Evolutionary conservation across 1,140 invertebrate genomes (phyloP), one percentile per base, ranked within the genome.

Genomic region (Leptestheria dahalacensis): DNA sequence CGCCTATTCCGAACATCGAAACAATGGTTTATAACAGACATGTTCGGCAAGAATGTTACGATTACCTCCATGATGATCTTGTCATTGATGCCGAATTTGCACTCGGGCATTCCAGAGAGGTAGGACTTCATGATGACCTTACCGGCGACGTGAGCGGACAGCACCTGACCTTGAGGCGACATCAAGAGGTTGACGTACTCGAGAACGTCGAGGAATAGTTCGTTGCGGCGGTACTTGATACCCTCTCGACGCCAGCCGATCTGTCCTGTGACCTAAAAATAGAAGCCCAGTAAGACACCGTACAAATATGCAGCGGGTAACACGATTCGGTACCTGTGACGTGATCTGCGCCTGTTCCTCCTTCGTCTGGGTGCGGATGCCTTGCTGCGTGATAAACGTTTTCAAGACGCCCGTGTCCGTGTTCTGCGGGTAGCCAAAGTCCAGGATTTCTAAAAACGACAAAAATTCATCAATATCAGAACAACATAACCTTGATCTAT

Each of bases 61-160:
- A 6, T 41, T 15, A 41, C 33, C 67, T 99, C 97, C 88, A 99
- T 96, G 0, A 97, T 89, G 59, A 99, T 90, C 74, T 99, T 99
- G 69, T 99, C 97, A 69, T 99, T 99, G 67, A 99, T 99, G 15
- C 97, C 97, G 76, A 99, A 99, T 77, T 99, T 99, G 75, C 97
- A 99, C 72, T 99, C 97, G 0, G 97, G 97, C 97, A 99, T 99
- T 25, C 97, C 97, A 46, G 93, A 97, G 25, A 99, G 75, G 71
- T 98, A 99, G 0, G 93, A 97, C 74, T 99, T 99, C 96, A 99
- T 99, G 0, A 99, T 90, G 46, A 99, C 94, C 72, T 97, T 97
- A 33, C 97, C 97, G 61, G 97, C 96, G 23, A 99, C 97, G 71
- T 99, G 96, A 54, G 97, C 95, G 33, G 93, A 97, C 26, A 99